Percentiles rank a stretch among this genome's conserved stretches.
These are phyloP conservation scores for Helostoma temminkii DNA, from an alignment of 2,797 vertebrate genomes.

Conservation along the genomic window DNA sequence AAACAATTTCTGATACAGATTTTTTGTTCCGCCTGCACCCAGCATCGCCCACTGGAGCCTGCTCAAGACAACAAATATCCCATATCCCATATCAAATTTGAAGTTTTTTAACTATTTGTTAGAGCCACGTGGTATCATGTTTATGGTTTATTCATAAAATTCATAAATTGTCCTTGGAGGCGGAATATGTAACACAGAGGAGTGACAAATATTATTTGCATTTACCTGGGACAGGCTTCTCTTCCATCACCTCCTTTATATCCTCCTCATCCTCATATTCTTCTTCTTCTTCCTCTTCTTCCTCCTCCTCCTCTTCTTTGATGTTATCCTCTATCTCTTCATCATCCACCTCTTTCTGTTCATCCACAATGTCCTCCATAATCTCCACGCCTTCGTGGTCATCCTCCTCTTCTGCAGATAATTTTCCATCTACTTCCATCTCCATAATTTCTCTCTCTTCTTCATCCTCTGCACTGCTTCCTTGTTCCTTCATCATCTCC, in stretches of 20 bases:
- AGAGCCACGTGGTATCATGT: no score
- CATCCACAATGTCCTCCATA: conserved; percentile 85
- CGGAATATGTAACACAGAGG: neutral
- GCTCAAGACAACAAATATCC: no score
- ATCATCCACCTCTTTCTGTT: conserved; percentile 84
- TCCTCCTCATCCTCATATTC: conserved; percentile 66
- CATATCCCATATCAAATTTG: no score
- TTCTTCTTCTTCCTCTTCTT: conserved; percentile 54
- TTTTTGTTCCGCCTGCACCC: no score
- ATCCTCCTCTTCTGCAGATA: conserved; percentile 42
- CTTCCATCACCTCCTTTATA: conserved; percentile 53
- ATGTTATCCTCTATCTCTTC: conserved; percentile 64
- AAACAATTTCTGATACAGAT: no score
- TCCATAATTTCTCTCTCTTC: conserved; percentile 66
- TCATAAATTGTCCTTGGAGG: neutral
- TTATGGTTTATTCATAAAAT: no score
- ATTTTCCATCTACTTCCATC: conserved; percentile 50
- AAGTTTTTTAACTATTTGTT: no score
- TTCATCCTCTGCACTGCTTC: conserved; percentile 87
- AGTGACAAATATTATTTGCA: neutral
- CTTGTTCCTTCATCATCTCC: conserved; percentile 92
- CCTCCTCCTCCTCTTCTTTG: conserved; percentile 78
- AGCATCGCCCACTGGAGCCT: no score
- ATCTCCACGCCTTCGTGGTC: conserved; percentile 86
- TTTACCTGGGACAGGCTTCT: conserved; percentile 77